Evolutionary conservation across 2,888 invertebrate species (phyloP).

Genomic region (Xylota segnis): DNA sequence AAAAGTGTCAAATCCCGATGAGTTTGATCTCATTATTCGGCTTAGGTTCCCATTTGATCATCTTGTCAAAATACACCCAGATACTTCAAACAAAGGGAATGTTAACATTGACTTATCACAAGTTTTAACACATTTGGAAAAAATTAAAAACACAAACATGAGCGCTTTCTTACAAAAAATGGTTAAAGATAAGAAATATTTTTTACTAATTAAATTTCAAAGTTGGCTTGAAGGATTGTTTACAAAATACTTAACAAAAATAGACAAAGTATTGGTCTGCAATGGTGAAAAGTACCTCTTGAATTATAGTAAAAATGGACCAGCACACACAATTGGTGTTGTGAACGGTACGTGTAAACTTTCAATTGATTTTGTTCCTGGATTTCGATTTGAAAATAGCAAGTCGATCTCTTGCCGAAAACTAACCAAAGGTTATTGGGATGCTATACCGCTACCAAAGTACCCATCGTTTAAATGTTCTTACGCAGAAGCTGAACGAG

Average conservation of each 20-base stretch:
- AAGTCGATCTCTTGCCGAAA: not conserved
- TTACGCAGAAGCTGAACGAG: slow-evolving; percentile 21
- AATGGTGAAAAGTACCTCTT: not conserved
- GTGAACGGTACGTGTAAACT: accelerated
- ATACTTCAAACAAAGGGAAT: slow-evolving; percentile 31
- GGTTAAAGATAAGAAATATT: not conserved
- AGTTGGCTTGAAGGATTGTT: slow-evolving; percentile 27
- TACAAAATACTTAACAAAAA: not conserved
- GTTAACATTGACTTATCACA: slow-evolving; percentile 26
- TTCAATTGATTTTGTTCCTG: slow-evolving; percentile 64
- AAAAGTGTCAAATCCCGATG: slow-evolving; percentile 52
- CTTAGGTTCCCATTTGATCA: slow-evolving; percentile 17
- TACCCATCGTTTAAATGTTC: slow-evolving; percentile 46
- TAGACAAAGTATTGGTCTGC: not conserved
- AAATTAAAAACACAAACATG: not conserved
- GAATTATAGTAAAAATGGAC: not conserved
- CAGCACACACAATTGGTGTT: slow-evolving; percentile 40
- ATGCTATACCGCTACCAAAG: slow-evolving; percentile 44
- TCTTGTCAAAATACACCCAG: slow-evolving; percentile 5
- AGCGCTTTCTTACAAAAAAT: not conserved
- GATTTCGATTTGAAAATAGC: slow-evolving; percentile 12
- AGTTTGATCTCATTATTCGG: slow-evolving; percentile 49
- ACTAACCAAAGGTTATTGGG: not conserved
- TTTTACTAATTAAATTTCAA: slow-evolving; percentile 47
- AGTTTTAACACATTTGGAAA: not conserved